phyloP scores from a whole-genome alignment of 2,797 vertebrate genomes.

The Sebastes variabilis region DNA sequence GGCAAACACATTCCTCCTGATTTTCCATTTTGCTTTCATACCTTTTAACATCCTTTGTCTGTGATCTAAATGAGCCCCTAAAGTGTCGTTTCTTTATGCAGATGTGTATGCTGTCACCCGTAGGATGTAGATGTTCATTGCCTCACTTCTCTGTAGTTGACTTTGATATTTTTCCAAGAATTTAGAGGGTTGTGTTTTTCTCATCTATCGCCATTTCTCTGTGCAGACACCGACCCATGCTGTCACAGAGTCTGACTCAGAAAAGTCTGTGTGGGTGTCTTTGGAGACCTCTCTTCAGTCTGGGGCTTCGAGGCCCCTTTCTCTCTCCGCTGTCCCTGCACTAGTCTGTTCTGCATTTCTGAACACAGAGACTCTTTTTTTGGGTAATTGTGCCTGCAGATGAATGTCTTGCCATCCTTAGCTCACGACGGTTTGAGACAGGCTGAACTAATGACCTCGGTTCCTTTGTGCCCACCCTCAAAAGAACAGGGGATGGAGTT shows the following conservation, averaged over 20 bases:
- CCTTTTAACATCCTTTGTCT: slow-evolving; percentile 30
- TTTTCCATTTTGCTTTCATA: slow-evolving; percentile 49
- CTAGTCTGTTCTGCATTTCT: slow-evolving; percentile 54
- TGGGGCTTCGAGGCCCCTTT: slow-evolving; percentile 24
- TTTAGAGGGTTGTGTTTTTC: slow-evolving; percentile 30
- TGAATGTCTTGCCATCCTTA: slow-evolving; percentile 71
- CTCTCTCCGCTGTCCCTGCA: slow-evolving; percentile 25
- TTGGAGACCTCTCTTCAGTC: slow-evolving; percentile 44
- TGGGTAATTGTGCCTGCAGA: slow-evolving; percentile 60
- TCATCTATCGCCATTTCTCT: slow-evolving; percentile 27
- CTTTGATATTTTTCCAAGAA: slow-evolving; percentile 30
- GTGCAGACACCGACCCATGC: slow-evolving; percentile 31
- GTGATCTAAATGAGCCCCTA: slow-evolving; percentile 24
- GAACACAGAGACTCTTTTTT: slow-evolving; percentile 53
- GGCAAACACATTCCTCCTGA: slow-evolving; percentile 68
- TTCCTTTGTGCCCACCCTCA: slow-evolving; percentile 74
- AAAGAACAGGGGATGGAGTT: slow-evolving; percentile 58
- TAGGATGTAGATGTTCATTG: slow-evolving; percentile 6
- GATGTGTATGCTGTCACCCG: slow-evolving; percentile 3
- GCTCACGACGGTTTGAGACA: slow-evolving; percentile 64
- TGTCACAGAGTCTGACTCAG: slow-evolving; percentile 52
- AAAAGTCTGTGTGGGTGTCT: slow-evolving; percentile 49
- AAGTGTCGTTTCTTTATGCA: slow-evolving; percentile 8
- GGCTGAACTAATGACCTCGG: slow-evolving; percentile 81
- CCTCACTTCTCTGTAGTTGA: background rate